A percentile compares a stretch with the other conserved stretches of the same genome.
These are phyloP conservation scores for Gambusia holbrooki DNA, from an alignment of 2,113 vertebrate genomes.

Conservation along the genomic window DNA sequence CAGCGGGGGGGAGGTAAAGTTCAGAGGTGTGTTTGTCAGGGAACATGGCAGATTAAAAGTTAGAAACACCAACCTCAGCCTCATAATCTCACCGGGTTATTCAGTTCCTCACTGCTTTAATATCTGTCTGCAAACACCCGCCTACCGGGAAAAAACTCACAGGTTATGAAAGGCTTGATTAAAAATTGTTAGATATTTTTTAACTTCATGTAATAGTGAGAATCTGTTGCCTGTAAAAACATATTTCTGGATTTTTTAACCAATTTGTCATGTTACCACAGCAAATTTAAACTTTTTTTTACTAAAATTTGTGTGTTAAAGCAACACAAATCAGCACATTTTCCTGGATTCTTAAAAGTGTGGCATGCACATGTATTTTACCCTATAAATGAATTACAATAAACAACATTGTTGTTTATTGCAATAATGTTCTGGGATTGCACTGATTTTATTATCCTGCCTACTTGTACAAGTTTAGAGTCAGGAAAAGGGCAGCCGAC, in stretches of 20 bases:
- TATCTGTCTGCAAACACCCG: slow-evolving; percentile 32
- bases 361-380: background rate
- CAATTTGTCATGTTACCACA: background rate
- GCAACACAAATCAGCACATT: background rate
- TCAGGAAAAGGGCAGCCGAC: no score
- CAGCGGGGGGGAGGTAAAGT: slow-evolving; percentile 39
- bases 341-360: background rate
- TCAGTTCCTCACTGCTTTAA: slow-evolving; percentile 28
- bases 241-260: background rate
- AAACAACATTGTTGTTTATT: no score
- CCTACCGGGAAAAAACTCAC: slow-evolving; percentile 9
- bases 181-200: slow-evolving; percentile 54
- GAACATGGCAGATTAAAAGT: slow-evolving; percentile 10
- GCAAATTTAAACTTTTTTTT: background rate
- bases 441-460: no score
- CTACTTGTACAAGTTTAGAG: no score
- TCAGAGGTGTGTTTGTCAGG: slow-evolving; percentile 28
- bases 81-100: slow-evolving; percentile 24
- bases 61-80: slow-evolving; percentile 10
- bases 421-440: no score
- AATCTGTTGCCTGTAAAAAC: slow-evolving; percentile 35
- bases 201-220: slow-evolving; percentile 41
- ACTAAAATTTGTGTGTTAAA: background rate
- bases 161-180: slow-evolving; percentile 61
- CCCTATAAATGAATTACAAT: no score